These are phyloP conservation scores for Tuta absoluta DNA, from an alignment of 2,888 invertebrate genomes.

Conservation along the genomic window DNA sequence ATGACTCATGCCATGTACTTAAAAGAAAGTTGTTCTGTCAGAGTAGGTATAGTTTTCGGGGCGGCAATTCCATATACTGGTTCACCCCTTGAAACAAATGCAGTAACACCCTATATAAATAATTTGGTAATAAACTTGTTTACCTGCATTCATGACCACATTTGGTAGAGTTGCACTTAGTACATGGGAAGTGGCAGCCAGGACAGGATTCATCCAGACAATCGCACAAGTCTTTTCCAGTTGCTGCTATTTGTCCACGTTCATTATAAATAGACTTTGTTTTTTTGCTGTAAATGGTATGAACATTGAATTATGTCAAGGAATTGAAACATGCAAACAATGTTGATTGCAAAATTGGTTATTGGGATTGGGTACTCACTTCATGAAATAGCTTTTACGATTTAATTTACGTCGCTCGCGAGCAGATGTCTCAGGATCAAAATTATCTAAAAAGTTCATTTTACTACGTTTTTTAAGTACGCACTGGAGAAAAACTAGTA, in stretches of 20 bases:
- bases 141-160: conserved; percentile 91
- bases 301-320: background rate
- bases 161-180: conserved; percentile 86
- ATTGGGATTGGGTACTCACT: conserved; percentile 45
- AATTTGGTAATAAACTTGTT: background rate
- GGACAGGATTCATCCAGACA: conserved; percentile 88
- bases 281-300: conserved; percentile 65
- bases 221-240: conserved; percentile 90
- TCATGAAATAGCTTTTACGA: conserved; percentile 80
- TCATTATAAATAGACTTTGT: conserved; percentile 86
- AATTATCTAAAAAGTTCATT: conserved; percentile 80
- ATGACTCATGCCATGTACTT: too few relatives aligned
- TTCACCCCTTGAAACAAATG: too few relatives aligned
- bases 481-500: background rate
- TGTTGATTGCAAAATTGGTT: background rate
- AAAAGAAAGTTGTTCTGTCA: too few relatives aligned
- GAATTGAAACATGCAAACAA: too few relatives aligned
- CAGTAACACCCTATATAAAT: background rate
- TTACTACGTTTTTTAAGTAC: conserved; percentile 10
- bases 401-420: conserved; percentile 89
- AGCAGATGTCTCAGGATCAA: conserved; percentile 89
- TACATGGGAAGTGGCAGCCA: conserved; percentile 92
- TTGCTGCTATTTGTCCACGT: conserved; percentile 82
- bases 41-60: too few relatives aligned
- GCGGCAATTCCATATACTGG: too few relatives aligned